phyloP scores from a whole-genome alignment of 2,113 vertebrate genomes.

The Trogon surrucura region DNA sequence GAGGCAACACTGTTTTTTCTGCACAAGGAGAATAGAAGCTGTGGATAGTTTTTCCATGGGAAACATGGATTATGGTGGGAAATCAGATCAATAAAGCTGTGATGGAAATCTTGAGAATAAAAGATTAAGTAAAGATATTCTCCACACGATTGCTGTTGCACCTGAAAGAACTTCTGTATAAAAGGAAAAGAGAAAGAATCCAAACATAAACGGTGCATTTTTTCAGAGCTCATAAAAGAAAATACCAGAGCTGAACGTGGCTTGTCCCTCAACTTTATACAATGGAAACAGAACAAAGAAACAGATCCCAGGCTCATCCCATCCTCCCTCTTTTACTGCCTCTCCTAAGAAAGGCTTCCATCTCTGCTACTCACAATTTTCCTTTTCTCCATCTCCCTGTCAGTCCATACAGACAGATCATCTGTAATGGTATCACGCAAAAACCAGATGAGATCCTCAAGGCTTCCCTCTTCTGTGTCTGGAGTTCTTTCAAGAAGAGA shows the following conservation, averaged over 20 bases:
- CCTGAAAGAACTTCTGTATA: background rate
- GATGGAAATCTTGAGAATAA: background rate
- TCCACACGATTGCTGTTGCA: background rate
- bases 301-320: background rate
- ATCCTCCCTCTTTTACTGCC: background rate
- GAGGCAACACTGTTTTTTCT: background rate
- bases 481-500: background rate
- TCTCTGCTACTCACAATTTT: background rate
- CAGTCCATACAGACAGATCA: background rate
- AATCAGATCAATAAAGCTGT: background rate
- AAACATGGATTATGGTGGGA: background rate
- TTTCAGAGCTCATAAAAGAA: background rate
- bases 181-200: background rate
- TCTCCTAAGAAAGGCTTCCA: background rate
- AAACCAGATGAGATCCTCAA: background rate
- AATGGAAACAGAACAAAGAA: background rate
- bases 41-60: background rate
- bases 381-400: background rate
- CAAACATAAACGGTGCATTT: background rate
- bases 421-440: background rate
- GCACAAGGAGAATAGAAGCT: background rate
- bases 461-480: background rate
- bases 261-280: background rate
- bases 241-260: background rate
- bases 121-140: background rate